Evolutionary conservation across 2,113 vertebrate genomes (phyloP).

Genomic region (Eulemur macaco): DNA sequence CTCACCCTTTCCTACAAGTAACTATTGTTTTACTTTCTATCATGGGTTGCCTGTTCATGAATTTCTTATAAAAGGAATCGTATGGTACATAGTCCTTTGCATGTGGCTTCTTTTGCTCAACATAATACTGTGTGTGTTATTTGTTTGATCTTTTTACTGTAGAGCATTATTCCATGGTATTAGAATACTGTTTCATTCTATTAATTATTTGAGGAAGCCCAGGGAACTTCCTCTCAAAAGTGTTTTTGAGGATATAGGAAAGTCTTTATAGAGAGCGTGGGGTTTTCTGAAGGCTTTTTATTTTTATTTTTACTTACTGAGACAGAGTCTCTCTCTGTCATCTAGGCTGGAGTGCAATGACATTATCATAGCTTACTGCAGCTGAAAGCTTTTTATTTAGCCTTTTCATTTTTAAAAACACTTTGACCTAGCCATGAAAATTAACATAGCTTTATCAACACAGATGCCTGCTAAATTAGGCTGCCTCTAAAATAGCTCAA

Average conservation of each 20-base stretch:
- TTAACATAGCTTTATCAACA: conserved; percentile 38
- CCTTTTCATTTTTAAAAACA: conserved; percentile 45
- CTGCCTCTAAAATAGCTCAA: conserved; percentile 10
- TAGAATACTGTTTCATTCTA: background rate
- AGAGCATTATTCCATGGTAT: background rate
- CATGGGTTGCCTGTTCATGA: background rate
- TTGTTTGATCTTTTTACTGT: background rate
- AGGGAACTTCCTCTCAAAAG: background rate
- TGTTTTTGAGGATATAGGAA: background rate
- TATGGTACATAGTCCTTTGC: background rate
- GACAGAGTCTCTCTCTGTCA: too few relatives aligned
- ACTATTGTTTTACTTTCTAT: background rate
- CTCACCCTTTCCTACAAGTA: background rate
- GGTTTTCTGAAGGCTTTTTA: conserved; percentile 32
- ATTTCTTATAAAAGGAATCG: background rate
- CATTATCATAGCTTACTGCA: too few relatives aligned
- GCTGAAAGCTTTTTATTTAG: conserved; percentile 27
- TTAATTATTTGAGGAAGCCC: background rate
- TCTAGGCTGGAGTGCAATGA: too few relatives aligned
- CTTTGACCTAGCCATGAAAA: background rate
- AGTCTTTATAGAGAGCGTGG: background rate
- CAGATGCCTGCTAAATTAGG: conserved; percentile 27
- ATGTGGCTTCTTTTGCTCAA: background rate
- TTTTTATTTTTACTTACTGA: background rate
- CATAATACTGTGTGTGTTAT: background rate